These are phyloP conservation scores for Fulmarus glacialis DNA, from an alignment of 2,113 vertebrate species.

Conservation along the genomic window DNA sequence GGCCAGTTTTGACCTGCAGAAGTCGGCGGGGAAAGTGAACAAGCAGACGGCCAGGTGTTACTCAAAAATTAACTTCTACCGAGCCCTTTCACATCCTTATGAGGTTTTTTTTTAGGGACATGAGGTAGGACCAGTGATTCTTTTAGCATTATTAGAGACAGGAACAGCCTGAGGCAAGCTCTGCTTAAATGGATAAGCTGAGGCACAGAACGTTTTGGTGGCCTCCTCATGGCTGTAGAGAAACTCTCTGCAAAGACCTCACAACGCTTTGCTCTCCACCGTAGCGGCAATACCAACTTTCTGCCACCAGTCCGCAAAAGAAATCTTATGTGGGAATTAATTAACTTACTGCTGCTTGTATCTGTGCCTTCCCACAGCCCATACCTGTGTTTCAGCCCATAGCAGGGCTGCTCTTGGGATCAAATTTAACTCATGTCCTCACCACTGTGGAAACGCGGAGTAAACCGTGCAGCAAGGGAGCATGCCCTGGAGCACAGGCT, in stretches of 20 bases:
- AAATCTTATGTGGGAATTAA: not conserved
- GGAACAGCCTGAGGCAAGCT: not conserved
- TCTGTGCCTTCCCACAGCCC: not conserved
- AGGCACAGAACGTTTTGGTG: not conserved
- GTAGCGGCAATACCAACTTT: not conserved
- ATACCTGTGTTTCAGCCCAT: not conserved
- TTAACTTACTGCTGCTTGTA: not conserved
- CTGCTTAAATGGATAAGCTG: not conserved
- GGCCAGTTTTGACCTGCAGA: not conserved
- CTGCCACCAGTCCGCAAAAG: not conserved
- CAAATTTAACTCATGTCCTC: not conserved
- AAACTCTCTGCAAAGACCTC: not conserved
- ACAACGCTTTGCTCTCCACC: not conserved
- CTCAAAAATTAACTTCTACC: not conserved
- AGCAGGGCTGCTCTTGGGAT: not conserved
- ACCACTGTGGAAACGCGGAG: rapidly evolving
- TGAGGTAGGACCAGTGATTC: not conserved
- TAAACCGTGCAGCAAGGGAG: not conserved
- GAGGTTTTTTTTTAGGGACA: not conserved
- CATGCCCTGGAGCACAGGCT: not conserved
- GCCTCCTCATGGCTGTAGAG: not conserved
- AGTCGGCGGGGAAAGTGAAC: not conserved
- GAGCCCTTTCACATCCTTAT: not conserved
- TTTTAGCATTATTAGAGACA: not conserved
- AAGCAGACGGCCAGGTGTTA: not conserved